These are phyloP conservation scores for Parotocinclus haroldoi DNA, from an alignment of 2,797 vertebrate species.

Conservation along the genomic window DNA sequence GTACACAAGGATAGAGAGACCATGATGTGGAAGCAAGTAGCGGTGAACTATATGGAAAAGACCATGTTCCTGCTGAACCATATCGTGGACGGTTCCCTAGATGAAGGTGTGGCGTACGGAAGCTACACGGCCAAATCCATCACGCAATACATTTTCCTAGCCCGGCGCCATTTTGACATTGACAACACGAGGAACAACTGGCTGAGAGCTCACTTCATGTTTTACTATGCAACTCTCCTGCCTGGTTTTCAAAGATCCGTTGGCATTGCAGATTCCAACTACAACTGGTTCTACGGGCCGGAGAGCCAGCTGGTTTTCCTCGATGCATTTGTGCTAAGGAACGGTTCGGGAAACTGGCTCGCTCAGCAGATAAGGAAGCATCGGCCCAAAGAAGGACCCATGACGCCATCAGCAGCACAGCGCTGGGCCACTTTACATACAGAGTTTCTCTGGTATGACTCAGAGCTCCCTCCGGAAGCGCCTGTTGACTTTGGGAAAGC, in stretches of 20 bases:
- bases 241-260: slow-evolving; percentile 84
- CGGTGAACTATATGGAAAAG: slow-evolving; percentile 83
- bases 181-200: slow-evolving; percentile 81
- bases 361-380: slow-evolving; percentile 81
- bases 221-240: slow-evolving; percentile 81
- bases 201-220: slow-evolving; percentile 83
- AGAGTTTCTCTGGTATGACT: slow-evolving; percentile 81
- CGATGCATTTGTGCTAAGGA: slow-evolving; percentile 78
- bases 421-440: slow-evolving; percentile 85
- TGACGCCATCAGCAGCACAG: slow-evolving; percentile 80
- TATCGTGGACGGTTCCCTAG: slow-evolving; percentile 80
- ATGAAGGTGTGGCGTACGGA: slow-evolving; percentile 85
- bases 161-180: slow-evolving; percentile 80
- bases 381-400: slow-evolving; percentile 82
- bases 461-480: slow-evolving; percentile 68
- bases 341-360: slow-evolving; percentile 83
- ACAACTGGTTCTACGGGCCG: slow-evolving; percentile 89
- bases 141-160: slow-evolving; percentile 82
- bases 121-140: slow-evolving; percentile 84
- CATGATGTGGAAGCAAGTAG: slow-evolving; percentile 79
- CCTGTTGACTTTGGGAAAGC: slow-evolving; percentile 67
- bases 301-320: slow-evolving; percentile 85
- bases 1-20: slow-evolving; percentile 66
- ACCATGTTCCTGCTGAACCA: slow-evolving; percentile 84
- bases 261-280: slow-evolving; percentile 85